Percentiles rank a stretch among this genome's conserved stretches.
phyloP scores from a whole-genome alignment of 92 coral and sea anemone species.

The Parazoanthus swiftii region DNA sequence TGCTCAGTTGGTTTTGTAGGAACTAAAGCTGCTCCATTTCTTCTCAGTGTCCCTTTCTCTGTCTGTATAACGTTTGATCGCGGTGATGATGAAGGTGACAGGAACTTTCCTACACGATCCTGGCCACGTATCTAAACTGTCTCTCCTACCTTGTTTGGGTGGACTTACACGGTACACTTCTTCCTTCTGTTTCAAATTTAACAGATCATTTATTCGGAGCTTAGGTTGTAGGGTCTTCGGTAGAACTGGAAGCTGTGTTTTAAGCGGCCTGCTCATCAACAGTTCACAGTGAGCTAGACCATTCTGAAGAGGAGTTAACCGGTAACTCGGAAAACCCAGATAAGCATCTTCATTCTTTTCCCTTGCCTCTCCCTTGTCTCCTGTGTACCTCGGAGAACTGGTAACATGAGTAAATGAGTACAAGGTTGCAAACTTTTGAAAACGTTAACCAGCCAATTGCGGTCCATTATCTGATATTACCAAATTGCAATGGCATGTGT shows the following conservation, averaged over 20 bases:
- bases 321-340: constrained; percentile 14
- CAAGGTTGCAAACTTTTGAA: constrained; percentile 46
- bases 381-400: constrained; percentile 40
- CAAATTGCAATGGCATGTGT: too few species aligned
- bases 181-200: constrained; percentile 34
- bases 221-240: constrained; percentile 16
- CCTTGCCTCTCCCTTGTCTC: constrained; percentile 55
- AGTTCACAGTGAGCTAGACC: constrained; percentile 45
- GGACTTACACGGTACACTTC: constrained; percentile 41
- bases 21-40: constrained; percentile 52
- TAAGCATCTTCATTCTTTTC: constrained; percentile 47
- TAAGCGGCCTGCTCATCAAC: constrained; percentile 35
- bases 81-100: constrained; percentile 39
- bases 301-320: constrained; percentile 44
- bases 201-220: constrained; percentile 20
- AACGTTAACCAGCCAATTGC: constrained; percentile 31
- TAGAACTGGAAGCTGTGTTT: constrained; percentile 51
- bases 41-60: constrained; percentile 49
- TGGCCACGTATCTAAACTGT: constrained; percentile 56
- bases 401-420: constrained; percentile 60
- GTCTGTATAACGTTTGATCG: constrained; percentile 51
- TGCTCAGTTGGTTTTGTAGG: background rate
- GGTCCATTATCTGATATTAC: constrained; percentile 49
- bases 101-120: constrained; percentile 36
- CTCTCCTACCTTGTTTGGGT: constrained; percentile 43